Conservation (phyloP, 2,888 invertebrate genomes). For the Helleia helle region DNA sequence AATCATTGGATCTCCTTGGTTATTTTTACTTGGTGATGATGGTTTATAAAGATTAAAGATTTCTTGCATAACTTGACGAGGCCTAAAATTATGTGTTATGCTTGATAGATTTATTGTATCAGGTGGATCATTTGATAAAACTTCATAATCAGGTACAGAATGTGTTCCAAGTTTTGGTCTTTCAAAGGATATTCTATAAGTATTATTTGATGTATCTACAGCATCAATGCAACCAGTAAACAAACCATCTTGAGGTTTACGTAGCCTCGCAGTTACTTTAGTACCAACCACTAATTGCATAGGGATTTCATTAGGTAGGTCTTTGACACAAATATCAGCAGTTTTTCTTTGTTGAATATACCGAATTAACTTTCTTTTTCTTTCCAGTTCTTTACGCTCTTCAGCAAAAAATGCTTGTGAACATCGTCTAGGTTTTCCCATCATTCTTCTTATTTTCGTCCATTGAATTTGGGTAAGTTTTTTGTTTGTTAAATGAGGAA, state of each 20-base stretch:
- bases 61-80: slow-evolving; percentile 76
- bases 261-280: slow-evolving; percentile 91
- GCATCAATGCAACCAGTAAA: slow-evolving; percentile 96
- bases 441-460: slow-evolving; percentile 94
- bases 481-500: slow-evolving; percentile 91
- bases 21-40: slow-evolving; percentile 39
- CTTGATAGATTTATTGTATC: slow-evolving; percentile 92
- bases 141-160: slow-evolving; percentile 97
- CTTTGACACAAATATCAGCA: slow-evolving; percentile 85
- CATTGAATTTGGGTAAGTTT: slow-evolving; percentile 92
- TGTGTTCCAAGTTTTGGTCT: slow-evolving; percentile 93
- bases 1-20: slow-evolving; percentile 82
- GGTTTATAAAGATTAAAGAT: slow-evolving; percentile 63
- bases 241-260: slow-evolving; percentile 95
- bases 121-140: slow-evolving; percentile 91
- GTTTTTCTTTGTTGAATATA: slow-evolving; percentile 93
- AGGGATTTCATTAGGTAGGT: slow-evolving; percentile 95
- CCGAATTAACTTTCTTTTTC: slow-evolving; percentile 92
- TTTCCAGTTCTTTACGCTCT: slow-evolving; percentile 91
- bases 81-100: slow-evolving; percentile 86
- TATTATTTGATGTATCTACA: slow-evolving; percentile 94
- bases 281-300: slow-evolving; percentile 95
- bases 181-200: slow-evolving; percentile 96
- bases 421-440: slow-evolving; percentile 97
- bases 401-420: slow-evolving; percentile 97